Evolutionary conservation across 2,888 invertebrate species (phyloP).

Genomic region (Ectemnius continuus): DNA sequence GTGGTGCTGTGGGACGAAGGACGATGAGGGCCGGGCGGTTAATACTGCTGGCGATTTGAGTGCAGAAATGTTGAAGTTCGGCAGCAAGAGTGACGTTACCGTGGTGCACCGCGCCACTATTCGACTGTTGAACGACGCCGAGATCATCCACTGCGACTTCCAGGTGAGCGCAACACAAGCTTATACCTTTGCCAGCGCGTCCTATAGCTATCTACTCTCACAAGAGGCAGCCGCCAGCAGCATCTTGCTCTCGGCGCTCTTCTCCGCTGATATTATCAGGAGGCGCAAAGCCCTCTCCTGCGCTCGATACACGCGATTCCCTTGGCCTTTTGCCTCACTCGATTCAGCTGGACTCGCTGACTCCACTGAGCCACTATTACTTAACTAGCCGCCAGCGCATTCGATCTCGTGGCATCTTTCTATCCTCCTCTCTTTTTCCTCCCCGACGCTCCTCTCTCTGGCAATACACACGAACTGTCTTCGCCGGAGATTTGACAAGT

Average conservation of each 20-base stretch:
- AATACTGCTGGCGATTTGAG: conserved; percentile 75
- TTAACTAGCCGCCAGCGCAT: no score
- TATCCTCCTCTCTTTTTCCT: not conserved
- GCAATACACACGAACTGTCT: no score
- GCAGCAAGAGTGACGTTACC: conserved; percentile 79
- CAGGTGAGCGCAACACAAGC: conserved; percentile 81
- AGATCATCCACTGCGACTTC: conserved; percentile 95
- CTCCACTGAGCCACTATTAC: no score
- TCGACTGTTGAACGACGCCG: conserved; percentile 92
- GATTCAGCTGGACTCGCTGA: no score
- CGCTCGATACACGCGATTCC: conserved; percentile 41
- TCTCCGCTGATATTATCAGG: not conserved
- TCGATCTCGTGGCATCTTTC: no score
- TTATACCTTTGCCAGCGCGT: no score
- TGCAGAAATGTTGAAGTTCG: conserved; percentile 79
- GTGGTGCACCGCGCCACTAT: conserved; percentile 83
- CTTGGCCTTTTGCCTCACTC: conserved; percentile 23
- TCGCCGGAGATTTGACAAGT: no score
- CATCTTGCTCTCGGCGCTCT: no score
- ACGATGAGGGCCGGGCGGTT: conserved; percentile 73
- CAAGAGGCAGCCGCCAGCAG: no score
- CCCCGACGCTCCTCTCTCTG: not conserved
- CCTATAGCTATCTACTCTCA: no score
- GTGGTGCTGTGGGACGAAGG: conserved; percentile 75
- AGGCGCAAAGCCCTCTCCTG: conserved; percentile 37